Conservation (phyloP, 2,888 invertebrate species). For the Diadegma fenestrale region DNA sequence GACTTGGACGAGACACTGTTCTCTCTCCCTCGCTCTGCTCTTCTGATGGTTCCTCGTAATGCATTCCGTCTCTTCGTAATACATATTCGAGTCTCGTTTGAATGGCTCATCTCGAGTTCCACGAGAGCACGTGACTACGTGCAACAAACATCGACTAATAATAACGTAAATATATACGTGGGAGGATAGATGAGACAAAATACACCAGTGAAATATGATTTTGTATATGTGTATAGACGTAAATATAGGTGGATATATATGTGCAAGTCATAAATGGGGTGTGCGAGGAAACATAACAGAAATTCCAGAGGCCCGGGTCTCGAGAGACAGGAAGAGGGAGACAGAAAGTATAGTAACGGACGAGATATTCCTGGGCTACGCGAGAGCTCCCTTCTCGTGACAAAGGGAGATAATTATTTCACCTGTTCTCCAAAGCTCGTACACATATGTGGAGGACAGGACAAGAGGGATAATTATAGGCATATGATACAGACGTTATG, state of each 20-base stretch:
- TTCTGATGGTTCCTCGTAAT: not conserved
- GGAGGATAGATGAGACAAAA: slow-evolving; percentile 11
- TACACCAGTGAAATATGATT: not conserved
- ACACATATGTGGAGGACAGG: slow-evolving; percentile 21
- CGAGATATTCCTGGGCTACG: slow-evolving; percentile 5
- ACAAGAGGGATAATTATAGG: slow-evolving; percentile 67
- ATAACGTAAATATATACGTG: slow-evolving; percentile 59
- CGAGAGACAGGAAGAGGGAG: slow-evolving; percentile 39
- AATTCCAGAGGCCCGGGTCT: slow-evolving; percentile 4
- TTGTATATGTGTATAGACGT: not conserved
- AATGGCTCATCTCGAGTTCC: slow-evolving; percentile 52
- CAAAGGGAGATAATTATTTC: slow-evolving; percentile 67
- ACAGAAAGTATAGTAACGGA: slow-evolving; percentile 6
- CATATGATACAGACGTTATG: slow-evolving; percentile 24
- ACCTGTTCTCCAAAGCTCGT: slow-evolving; percentile 63
- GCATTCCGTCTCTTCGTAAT: slow-evolving; percentile 7
- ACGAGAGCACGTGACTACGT: slow-evolving; percentile 58
- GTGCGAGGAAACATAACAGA: slow-evolving; percentile 27
- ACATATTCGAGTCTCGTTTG: slow-evolving; percentile 47
- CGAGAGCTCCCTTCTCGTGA: slow-evolving; percentile 33
- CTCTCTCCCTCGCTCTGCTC: slow-evolving; percentile 2
- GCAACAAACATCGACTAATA: slow-evolving; percentile 65
- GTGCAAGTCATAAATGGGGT: slow-evolving; percentile 7
- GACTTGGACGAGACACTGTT: slow-evolving; percentile 28
- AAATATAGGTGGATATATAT: not conserved